These are phyloP conservation scores for Gyps fulvus DNA, from an alignment of 2,113 vertebrate species.

Conservation along the genomic window DNA sequence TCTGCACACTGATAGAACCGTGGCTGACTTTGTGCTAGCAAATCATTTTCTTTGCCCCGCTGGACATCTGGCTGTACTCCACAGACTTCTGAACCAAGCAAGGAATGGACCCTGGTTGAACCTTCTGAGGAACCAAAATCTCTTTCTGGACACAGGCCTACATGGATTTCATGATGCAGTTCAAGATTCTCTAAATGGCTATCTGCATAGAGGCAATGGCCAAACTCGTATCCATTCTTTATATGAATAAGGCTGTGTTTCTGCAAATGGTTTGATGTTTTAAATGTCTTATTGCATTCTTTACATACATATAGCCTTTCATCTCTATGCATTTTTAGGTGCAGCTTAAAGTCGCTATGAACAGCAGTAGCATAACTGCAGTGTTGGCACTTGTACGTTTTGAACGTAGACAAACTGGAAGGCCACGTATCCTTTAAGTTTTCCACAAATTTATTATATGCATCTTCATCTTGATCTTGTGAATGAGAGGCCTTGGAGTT, in stretches of 20 bases:
- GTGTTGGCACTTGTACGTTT: not conserved
- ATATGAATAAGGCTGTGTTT: not conserved
- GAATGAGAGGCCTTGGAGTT: not conserved
- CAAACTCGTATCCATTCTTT: not conserved
- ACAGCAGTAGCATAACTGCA: slow-evolving; percentile 13
- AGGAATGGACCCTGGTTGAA: not conserved
- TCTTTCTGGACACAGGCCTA: not conserved
- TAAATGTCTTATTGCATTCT: slow-evolving; percentile 11
- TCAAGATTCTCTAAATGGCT: not conserved
- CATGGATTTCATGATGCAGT: not conserved
- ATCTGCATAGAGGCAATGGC: not conserved
- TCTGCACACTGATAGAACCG: not conserved
- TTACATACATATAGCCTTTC: not conserved
- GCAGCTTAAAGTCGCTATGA: not conserved
- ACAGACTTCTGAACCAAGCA: not conserved
- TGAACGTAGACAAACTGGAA: not conserved
- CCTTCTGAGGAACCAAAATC: not conserved
- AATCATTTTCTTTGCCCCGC: not conserved
- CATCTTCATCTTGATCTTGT: not conserved
- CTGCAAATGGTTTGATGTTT: not conserved
- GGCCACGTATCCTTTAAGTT: not conserved
- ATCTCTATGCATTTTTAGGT: not conserved
- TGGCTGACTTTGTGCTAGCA: not conserved
- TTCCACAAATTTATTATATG: not conserved
- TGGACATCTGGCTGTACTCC: not conserved